Percentiles rank a stretch among this genome's conserved stretches.
Conservation (phyloP, 2,888 invertebrate genomes). For the Pyrrhosoma nymphula region DNA sequence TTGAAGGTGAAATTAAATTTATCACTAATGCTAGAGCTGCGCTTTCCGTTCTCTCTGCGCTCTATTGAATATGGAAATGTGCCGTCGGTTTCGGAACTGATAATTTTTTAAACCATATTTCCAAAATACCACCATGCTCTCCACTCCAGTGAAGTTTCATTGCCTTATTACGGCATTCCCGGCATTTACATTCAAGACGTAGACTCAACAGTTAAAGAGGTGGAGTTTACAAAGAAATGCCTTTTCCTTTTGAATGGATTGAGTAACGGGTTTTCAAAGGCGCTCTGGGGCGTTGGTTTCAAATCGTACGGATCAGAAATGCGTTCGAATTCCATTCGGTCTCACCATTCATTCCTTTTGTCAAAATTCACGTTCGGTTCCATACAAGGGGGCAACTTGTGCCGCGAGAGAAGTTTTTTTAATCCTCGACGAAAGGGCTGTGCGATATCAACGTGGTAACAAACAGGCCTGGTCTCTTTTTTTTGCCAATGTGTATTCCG, state of each 20-base stretch:
- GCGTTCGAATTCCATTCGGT: not conserved
- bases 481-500: not conserved
- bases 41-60: not conserved
- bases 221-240: not conserved
- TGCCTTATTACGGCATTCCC: slow-evolving; percentile 3
- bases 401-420: not conserved
- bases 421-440: not conserved
- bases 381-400: not conserved
- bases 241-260: slow-evolving; percentile 28
- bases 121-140: not conserved
- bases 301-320: not conserved
- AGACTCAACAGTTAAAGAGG: not conserved
- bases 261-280: not conserved
- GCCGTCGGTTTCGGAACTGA: not conserved
- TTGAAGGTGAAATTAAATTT: too few relatives aligned
- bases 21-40: too few relatives aligned
- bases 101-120: not conserved
- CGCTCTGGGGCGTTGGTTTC: not conserved
- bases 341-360: not conserved
- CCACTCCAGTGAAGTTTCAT: not conserved
- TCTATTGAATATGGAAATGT: not conserved
- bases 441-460: not conserved
- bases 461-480: not conserved
- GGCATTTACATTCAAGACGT: not conserved
- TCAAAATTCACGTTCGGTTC: not conserved